Conservation (phyloP, 1,140 invertebrate species). For the Bilobella aurantiaca region DNA sequence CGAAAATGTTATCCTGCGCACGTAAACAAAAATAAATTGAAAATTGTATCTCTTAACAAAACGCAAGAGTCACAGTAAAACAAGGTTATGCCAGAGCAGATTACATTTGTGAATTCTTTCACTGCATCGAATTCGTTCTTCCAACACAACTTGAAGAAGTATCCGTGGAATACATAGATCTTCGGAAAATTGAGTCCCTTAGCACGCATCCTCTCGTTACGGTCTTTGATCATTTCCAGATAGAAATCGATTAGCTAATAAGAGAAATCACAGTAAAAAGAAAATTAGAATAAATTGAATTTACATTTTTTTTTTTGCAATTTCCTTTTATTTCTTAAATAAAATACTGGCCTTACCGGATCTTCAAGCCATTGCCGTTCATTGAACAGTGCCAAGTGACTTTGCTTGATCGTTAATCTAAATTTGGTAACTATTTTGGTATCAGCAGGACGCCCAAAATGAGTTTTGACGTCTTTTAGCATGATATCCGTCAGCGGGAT, state of each 20-base stretch:
- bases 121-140: background rate
- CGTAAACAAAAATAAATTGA: background rate
- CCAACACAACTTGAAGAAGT: background rate
- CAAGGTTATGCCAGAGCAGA: background rate
- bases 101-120: background rate
- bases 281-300: background rate
- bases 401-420: background rate
- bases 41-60: background rate
- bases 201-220: background rate
- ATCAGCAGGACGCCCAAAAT: background rate
- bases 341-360: background rate
- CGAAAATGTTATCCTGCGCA: slow-evolving; percentile 8
- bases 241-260: slow-evolving; percentile 4
- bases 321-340: too few relatives aligned
- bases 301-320: background rate
- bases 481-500: background rate
- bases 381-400: background rate
- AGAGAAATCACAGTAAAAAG: background rate
- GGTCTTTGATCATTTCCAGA: slow-evolving; percentile 2
- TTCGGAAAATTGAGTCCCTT: background rate
- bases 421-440: background rate
- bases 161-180: background rate
- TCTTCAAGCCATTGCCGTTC: background rate
- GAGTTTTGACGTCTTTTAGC: background rate
- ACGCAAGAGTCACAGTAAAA: background rate